phyloP scores from a whole-genome alignment of 2,797 vertebrate genomes.

The Pachyuromys duprasi region DNA sequence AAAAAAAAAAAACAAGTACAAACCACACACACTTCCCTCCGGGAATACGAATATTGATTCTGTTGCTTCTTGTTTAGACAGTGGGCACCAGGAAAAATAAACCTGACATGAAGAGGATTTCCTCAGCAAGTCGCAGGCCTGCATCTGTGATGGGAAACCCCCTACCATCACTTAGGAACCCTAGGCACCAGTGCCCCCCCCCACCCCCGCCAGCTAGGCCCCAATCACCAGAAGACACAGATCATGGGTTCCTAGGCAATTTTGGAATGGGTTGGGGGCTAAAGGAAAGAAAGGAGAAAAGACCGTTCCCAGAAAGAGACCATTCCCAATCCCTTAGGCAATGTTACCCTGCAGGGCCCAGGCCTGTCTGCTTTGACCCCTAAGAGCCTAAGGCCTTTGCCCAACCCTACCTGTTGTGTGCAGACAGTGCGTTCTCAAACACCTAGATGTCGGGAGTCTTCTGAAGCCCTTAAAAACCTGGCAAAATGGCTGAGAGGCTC shows the following conservation, averaged over 20 bases:
- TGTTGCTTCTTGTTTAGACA: slow-evolving; percentile 78
- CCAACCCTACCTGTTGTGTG: neutral
- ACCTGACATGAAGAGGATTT: slow-evolving; percentile 41
- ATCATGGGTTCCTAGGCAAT: neutral
- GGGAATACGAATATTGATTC: slow-evolving; percentile 78
- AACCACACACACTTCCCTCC: slow-evolving; percentile 61
- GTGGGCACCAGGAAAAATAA: slow-evolving; percentile 46
- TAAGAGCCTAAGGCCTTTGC: neutral
- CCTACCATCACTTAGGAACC: neutral
- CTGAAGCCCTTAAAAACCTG: slow-evolving; percentile 33
- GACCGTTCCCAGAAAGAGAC: neutral
- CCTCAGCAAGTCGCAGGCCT: neutral
- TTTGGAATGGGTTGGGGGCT: too few relatives aligned
- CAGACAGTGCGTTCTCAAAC: neutral
- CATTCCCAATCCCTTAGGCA: too few relatives aligned
- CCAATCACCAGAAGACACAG: neutral
- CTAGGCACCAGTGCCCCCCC: neutral
- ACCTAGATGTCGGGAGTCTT: neutral
- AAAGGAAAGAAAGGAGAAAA: neutral
- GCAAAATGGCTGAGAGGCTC: slow-evolving; percentile 41
- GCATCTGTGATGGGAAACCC: neutral
- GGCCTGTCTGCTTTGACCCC: neutral
- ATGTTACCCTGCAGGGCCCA: neutral
- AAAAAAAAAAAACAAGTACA: neutral
- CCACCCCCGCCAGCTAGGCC: neutral